Evolutionary conservation across 2,113 vertebrate genomes (phyloP), one percentile per base, ranked within the genome.

Genomic region (Pituophis catenifer): DNA sequence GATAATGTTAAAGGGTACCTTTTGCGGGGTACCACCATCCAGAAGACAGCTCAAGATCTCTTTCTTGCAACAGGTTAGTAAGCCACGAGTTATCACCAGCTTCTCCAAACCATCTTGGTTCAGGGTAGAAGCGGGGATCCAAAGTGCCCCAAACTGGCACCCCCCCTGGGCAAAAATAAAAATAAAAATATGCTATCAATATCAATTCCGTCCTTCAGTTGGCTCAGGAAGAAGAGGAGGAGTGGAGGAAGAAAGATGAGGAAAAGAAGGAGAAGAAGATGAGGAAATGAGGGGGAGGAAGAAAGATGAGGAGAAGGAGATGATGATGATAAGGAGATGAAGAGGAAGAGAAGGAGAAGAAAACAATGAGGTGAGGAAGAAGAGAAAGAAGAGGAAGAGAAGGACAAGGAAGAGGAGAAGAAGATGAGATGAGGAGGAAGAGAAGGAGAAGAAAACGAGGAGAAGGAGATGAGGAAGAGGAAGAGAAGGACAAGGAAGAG

Each of bases 41-140:
- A 97, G 87, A 52, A 19, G 92, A 86, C 95, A 96, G 93, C 94
- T 95, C 62, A 99, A 96, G 91, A 98, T 96, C 59, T 98, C 96
- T 2, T 48, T 96, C 88, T 93, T 97, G 96, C 98, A 98, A 97
- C 98, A 98, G 0, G 98, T 98, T 94, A 99, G 96, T 65, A 99
- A 97, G 48, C 98, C 98, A 50, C 98, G 97, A 92, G 94, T 97
- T 89, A 99, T 93, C 33, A 98, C 97, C 95, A 99, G 96, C 87
- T 95, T 95, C 94, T 95, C 98, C 94, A 98, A 93, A 10, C 97
- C 96, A 0, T 98, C 98, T 26, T 93, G 44, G 8, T 70, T 86
- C 59, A 90, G 52, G 12, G 95, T 26, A 1, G 0, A 0, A 8
- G 97, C 96, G 5, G 95, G 87, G 3, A 98, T 95, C n/a, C 38